Conservation (phyloP, 2,797 vertebrate genomes). For the Eulemur rubriventer region DNA sequence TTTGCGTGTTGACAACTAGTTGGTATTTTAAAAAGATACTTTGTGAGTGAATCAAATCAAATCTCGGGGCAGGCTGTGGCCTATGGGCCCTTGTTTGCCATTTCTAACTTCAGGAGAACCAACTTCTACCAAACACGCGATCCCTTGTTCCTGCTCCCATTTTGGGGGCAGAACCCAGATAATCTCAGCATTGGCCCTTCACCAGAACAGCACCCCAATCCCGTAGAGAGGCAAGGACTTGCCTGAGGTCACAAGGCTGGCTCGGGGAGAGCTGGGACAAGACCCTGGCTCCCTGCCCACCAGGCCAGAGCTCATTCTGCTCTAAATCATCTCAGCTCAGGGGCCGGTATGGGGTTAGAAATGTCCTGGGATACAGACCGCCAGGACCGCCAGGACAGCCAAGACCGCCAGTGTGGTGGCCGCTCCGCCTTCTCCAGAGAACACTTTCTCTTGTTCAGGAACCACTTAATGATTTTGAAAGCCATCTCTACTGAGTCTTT, state of each 20-base stretch:
- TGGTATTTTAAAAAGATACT: not conserved
- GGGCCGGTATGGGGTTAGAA: not conserved
- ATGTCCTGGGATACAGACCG: not conserved
- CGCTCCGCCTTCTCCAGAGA: not conserved
- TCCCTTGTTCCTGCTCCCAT: not conserved
- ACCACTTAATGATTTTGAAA: not conserved
- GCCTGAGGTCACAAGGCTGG: not conserved
- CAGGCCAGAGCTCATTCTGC: not conserved
- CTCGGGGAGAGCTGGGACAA: not conserved
- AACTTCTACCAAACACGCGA: not conserved
- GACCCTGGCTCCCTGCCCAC: not conserved
- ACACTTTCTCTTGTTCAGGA: not conserved
- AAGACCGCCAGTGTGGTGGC: not conserved
- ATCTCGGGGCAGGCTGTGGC: not conserved
- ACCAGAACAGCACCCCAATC: not conserved
- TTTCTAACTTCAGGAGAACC: not conserved
- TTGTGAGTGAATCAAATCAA: conserved; percentile 18
- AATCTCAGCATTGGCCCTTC: not conserved
- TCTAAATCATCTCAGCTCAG: not conserved
- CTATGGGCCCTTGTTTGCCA: not conserved
- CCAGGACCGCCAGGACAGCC: not conserved
- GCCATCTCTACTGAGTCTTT: not conserved
- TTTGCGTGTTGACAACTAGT: not conserved
- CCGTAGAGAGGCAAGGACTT: not conserved
- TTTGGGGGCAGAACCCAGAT: not conserved